These are phyloP conservation scores for Pandion haliaetus DNA, from an alignment of 2,113 vertebrate genomes.

Conservation along the genomic window DNA sequence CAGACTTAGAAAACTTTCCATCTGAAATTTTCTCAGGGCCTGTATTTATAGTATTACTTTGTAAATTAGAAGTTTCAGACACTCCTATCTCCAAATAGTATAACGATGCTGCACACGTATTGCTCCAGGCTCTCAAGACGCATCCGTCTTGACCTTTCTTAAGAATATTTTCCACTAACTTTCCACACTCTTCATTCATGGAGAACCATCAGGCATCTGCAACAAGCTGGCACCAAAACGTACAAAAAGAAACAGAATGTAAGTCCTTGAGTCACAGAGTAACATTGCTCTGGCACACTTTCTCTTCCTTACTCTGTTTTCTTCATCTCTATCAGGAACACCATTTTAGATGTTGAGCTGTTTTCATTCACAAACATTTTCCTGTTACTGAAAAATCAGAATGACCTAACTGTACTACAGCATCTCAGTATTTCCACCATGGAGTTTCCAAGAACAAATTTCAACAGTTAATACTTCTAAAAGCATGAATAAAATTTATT, in stretches of 20 bases:
- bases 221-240: neutral
- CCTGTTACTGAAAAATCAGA: neutral
- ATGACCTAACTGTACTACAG: neutral
- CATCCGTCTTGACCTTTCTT: neutral
- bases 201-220: neutral
- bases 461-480: neutral
- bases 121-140: neutral
- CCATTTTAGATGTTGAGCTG: neutral
- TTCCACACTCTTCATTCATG: neutral
- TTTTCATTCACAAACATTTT: neutral
- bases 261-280: neutral
- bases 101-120: fast-evolving
- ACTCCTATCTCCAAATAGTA: neutral
- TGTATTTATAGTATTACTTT: neutral
- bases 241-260: neutral
- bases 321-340: neutral
- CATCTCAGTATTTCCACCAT: neutral
- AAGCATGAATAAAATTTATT: neutral
- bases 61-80: neutral
- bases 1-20: neutral
- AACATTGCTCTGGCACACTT: neutral
- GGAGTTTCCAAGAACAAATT: neutral
- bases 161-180: neutral
- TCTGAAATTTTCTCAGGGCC: neutral
- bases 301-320: neutral